Conservation (phyloP, 2,888 invertebrate species). For the Steinernema scapterisci region DNA sequence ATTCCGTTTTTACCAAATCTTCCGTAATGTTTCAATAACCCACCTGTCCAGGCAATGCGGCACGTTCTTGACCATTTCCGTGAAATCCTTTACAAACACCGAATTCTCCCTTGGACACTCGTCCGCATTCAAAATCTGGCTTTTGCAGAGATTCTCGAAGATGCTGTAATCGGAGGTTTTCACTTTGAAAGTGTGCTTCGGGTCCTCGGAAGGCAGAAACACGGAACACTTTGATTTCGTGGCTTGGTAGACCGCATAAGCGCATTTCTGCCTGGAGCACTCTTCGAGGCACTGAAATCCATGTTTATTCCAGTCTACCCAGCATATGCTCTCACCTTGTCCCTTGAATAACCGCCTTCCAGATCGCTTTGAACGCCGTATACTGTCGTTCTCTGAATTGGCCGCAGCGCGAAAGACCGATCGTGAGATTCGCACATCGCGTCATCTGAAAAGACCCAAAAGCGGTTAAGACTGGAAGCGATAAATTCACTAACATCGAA, state of each 20-base stretch:
- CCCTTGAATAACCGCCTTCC: slow-evolving; percentile 14
- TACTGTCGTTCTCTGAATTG: slow-evolving; percentile 1
- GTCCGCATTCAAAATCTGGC: not conserved
- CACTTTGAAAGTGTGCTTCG: slow-evolving; percentile 3
- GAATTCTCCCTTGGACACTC: slow-evolving; percentile 8
- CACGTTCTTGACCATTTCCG: not conserved
- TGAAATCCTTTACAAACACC: not conserved
- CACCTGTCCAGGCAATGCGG: slow-evolving; percentile 18
- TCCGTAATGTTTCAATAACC: not conserved
- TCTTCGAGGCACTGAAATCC: slow-evolving; percentile 10
- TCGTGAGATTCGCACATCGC: slow-evolving; percentile 12
- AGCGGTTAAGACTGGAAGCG: not conserved
- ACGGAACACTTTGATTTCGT: slow-evolving; percentile 10
- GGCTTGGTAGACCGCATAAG: not conserved
- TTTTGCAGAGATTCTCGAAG: slow-evolving; percentile 23
- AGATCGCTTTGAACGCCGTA: not conserved
- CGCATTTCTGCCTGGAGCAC: slow-evolving; percentile 5
- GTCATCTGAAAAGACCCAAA: not conserved
- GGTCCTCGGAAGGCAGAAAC: slow-evolving; percentile 11
- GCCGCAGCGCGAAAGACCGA: slow-evolving; percentile 15
- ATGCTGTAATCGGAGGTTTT: slow-evolving; percentile 16
- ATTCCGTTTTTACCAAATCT: too few species aligned
- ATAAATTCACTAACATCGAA: slow-evolving; percentile 7
- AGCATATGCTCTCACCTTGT: not conserved
- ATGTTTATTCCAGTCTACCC: not conserved